Evolutionary conservation across 2,113 vertebrate genomes (phyloP).

Genomic region (Oryzias woworae): DNA sequence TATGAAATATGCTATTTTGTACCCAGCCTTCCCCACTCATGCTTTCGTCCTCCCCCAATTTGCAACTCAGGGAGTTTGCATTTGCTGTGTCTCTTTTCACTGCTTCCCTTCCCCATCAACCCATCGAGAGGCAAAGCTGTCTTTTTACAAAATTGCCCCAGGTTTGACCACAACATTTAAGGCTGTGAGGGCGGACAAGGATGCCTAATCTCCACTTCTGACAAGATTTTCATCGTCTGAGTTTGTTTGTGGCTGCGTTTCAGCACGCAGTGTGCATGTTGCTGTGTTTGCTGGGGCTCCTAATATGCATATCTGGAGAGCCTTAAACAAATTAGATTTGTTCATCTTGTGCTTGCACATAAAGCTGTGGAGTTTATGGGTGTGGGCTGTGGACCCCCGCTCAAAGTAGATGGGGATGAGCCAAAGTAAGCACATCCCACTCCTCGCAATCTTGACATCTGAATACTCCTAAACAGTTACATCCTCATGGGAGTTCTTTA

Average conservation of each 20-base stretch:
- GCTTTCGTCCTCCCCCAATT: constrained; percentile 46
- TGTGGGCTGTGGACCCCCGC: constrained; percentile 65
- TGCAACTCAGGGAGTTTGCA: constrained; percentile 50
- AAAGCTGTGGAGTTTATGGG: constrained; percentile 57
- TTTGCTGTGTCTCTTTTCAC: constrained; percentile 42
- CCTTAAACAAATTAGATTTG: constrained; percentile 64
- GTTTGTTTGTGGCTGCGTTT: constrained; percentile 51
- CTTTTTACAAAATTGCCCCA: constrained; percentile 61
- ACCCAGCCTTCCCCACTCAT: constrained; percentile 36
- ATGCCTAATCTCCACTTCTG: constrained; percentile 75
- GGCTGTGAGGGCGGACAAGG: constrained; percentile 73
- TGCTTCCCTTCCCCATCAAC: constrained; percentile 46
- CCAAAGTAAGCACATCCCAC: constrained; percentile 64
- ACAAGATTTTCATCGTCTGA: constrained; percentile 70
- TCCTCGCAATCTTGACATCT: constrained; percentile 61
- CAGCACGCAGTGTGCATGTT: constrained; percentile 23
- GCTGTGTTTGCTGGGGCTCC: constrained; percentile 37
- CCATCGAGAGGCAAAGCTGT: constrained; percentile 43
- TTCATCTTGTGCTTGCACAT: constrained; percentile 46
- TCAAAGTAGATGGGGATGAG: constrained; percentile 58
- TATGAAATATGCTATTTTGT: constrained; percentile 83
- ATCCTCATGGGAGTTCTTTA: constrained; percentile 51
- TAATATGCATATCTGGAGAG: constrained; percentile 57
- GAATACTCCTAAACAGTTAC: constrained; percentile 52
- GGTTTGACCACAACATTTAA: constrained; percentile 75